These are phyloP conservation scores for Tauraco erythrolophus DNA, from an alignment of 2,113 vertebrate genomes.

Conservation along the genomic window DNA sequence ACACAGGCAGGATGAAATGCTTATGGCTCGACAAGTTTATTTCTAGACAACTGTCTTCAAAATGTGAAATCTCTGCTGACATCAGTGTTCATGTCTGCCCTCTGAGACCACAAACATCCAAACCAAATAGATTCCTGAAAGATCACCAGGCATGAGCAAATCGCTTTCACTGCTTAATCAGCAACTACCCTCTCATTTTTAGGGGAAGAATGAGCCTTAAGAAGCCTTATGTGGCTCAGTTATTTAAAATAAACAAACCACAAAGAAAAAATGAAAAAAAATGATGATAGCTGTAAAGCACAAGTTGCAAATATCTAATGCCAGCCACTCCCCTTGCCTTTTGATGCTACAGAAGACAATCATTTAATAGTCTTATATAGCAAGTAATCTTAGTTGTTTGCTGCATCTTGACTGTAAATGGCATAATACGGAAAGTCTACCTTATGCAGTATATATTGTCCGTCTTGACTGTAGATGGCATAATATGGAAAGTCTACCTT, in stretches of 20 bases:
- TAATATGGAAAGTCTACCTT: background rate
- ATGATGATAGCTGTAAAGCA: background rate
- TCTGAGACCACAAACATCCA: slow-evolving; percentile 32
- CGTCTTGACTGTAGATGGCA: background rate
- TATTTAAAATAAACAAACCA: background rate
- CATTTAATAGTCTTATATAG: background rate
- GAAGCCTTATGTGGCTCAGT: background rate
- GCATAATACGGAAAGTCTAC: background rate
- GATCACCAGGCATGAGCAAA: background rate
- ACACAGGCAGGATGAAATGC: background rate
- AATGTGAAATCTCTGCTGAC: slow-evolving; percentile 7
- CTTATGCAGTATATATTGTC: background rate
- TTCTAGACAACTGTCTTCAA: background rate
- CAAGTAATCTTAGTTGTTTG: background rate
- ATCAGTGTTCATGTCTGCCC: background rate
- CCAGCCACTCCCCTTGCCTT: background rate
- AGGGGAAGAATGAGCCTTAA: background rate
- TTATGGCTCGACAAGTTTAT: background rate
- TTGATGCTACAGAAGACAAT: background rate
- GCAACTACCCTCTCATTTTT: background rate
- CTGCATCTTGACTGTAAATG: background rate
- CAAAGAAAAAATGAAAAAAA: background rate
- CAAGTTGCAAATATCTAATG: background rate
- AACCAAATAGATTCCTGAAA: slow-evolving; percentile 9
- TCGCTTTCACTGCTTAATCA: background rate